A percentile compares a stretch with the other conserved stretches of the same genome.
These are phyloP conservation scores for Netelia inedita DNA, from an alignment of 2,888 invertebrate species.

Conservation along the genomic window DNA sequence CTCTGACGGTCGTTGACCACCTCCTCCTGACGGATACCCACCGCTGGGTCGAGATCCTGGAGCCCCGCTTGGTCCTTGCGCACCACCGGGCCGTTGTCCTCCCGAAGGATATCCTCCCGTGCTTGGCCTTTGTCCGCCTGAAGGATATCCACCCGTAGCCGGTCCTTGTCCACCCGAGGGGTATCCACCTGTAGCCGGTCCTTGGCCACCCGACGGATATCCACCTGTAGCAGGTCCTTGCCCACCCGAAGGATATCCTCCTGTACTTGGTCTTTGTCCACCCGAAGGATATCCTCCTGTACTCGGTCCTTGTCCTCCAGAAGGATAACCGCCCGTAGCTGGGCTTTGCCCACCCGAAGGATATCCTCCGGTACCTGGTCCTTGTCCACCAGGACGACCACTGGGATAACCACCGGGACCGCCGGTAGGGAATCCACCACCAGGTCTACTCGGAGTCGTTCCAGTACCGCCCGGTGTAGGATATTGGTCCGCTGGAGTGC, in stretches of 20 bases:
- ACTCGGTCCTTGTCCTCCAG: conserved; percentile 70
- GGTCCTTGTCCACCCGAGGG: conserved; percentile 68
- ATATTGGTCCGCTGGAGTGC: conserved; percentile 70
- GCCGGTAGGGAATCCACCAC: conserved; percentile 74
- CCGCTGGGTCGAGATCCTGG: conserved; percentile 59
- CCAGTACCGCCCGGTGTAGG: conserved; percentile 74
- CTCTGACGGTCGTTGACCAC: conserved; percentile 67
- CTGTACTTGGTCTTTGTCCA: conserved; percentile 71
- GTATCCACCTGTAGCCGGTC: conserved; percentile 66
- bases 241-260: conserved; percentile 69
- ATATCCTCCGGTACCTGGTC: conserved; percentile 75
- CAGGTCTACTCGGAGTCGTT: conserved; percentile 71
- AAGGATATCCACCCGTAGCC: conserved; percentile 38
- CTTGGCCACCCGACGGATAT: conserved; percentile 66
- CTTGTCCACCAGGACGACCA: conserved; percentile 76
- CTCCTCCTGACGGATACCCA: conserved; percentile 71
- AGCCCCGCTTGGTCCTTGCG: background rate
- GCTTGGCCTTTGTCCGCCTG: conserved; percentile 51
- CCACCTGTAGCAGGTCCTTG: conserved; percentile 69
- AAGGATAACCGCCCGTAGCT: conserved; percentile 60
- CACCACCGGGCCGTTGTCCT: conserved; percentile 60
- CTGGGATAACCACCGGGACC: conserved; percentile 76
- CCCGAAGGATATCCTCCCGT: conserved; percentile 54
- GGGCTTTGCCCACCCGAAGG: conserved; percentile 66
- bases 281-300: conserved; percentile 72